These are phyloP conservation scores for Corydoras sp. DNA, from an alignment of 2,113 vertebrate genomes.

Conservation along the genomic window DNA sequence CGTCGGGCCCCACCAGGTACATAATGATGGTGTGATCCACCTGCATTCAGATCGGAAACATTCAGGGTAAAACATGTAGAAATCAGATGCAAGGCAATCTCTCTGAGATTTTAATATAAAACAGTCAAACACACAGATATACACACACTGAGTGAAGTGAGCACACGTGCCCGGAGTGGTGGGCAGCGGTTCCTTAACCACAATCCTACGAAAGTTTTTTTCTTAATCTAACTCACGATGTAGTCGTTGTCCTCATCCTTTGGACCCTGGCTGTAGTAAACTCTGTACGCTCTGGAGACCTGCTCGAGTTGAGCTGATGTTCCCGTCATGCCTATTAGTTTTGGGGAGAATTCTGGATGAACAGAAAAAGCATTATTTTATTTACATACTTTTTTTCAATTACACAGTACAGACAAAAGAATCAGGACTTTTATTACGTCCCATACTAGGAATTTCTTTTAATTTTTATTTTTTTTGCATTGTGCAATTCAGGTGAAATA, in stretches of 20 bases:
- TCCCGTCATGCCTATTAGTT: constrained; percentile 88
- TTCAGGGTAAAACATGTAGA: background rate
- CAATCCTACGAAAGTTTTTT: too few species aligned
- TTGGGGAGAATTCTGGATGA: constrained; percentile 85
- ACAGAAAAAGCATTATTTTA: background rate
- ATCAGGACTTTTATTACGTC: too few species aligned
- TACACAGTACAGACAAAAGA: too few species aligned
- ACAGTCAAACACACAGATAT: too few species aligned
- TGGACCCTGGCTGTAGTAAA: constrained; percentile 94
- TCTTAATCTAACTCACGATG: constrained; percentile 76
- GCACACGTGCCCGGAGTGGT: too few species aligned
- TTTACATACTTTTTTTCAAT: too few species aligned
- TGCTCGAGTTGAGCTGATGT: constrained; percentile 69
- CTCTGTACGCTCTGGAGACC: constrained; percentile 82
- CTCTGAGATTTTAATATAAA: too few species aligned
- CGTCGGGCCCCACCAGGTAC: constrained; percentile 91
- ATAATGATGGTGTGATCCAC: constrained; percentile 98
- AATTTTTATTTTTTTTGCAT: too few species aligned
- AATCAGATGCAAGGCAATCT: background rate
- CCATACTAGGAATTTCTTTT: too few species aligned
- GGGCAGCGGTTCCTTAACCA: too few species aligned
- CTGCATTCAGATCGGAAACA: constrained; percentile 54
- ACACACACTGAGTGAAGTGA: too few species aligned
- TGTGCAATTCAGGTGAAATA: too few species aligned
- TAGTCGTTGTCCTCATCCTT: constrained; percentile 94